These are phyloP conservation scores for Kryptopterus vitreolus DNA, from an alignment of 2,797 vertebrate genomes.

Conservation along the genomic window DNA sequence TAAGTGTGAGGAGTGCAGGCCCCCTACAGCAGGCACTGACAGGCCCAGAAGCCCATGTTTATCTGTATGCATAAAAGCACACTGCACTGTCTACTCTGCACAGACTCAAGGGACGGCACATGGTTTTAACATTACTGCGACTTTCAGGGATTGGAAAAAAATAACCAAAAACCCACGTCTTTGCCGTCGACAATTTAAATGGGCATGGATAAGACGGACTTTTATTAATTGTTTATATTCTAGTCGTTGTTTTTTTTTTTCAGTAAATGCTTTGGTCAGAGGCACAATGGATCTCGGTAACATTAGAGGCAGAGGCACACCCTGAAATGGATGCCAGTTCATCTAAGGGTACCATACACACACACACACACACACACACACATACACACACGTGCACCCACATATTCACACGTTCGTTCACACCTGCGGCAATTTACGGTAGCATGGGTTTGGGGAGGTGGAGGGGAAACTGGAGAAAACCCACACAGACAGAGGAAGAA, in stretches of 20 bases:
- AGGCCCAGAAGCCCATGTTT: slow-evolving; percentile 78
- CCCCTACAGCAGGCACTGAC: slow-evolving; percentile 79
- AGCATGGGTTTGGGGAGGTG: neutral
- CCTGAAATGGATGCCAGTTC: neutral
- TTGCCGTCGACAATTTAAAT: slow-evolving; percentile 29
- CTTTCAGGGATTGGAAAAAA: slow-evolving; percentile 42
- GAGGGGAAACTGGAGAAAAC: neutral
- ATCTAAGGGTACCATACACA: neutral
- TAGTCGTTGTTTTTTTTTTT: neutral
- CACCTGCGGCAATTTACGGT: neutral
- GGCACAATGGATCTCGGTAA: neutral
- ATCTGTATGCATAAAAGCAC: slow-evolving; percentile 82
- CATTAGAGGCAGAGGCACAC: neutral
- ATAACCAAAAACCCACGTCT: no score
- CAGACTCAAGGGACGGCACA: slow-evolving; percentile 73
- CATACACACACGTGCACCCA: neutral
- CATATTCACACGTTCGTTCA: neutral
- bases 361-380: neutral
- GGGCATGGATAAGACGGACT: slow-evolving; percentile 25
- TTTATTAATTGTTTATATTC: neutral
- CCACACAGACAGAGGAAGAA: neutral
- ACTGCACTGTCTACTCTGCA: slow-evolving; percentile 64
- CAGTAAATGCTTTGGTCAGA: neutral
- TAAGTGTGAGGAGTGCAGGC: slow-evolving; percentile 72
- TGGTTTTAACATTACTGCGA: slow-evolving; percentile 79